These are phyloP conservation scores for Bufotes viridis DNA, from an alignment of 2,797 vertebrate genomes.

Conservation along the genomic window DNA sequence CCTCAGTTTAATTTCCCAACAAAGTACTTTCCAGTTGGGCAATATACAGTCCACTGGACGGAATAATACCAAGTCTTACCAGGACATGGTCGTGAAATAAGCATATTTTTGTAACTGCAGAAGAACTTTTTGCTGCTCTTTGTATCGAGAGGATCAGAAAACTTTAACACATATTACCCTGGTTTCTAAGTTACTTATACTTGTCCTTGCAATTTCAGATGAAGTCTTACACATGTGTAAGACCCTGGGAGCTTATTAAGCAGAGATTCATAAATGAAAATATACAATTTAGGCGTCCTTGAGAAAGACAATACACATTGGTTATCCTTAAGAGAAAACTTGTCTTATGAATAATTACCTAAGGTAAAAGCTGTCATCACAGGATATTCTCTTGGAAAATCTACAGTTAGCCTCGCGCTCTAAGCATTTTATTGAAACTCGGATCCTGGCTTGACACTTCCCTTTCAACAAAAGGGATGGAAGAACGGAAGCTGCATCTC, in stretches of 20 bases:
- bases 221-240: neutral
- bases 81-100: neutral
- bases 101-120: neutral
- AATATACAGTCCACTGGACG: neutral
- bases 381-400: conserved; percentile 66
- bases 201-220: neutral
- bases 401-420: conserved; percentile 63
- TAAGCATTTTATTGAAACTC: conserved; percentile 61
- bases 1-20: neutral
- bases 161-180: neutral
- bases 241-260: neutral
- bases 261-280: conserved; percentile 9
- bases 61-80: neutral
- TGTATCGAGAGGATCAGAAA: neutral
- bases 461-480: conserved; percentile 63
- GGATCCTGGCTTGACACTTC: conserved; percentile 60
- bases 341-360: conserved; percentile 65
- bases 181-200: neutral
- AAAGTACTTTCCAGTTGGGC: neutral
- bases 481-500: conserved; percentile 4
- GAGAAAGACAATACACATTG: conserved; percentile 48
- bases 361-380: conserved; percentile 66
- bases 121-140: neutral
- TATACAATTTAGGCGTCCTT: neutral
- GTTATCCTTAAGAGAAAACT: conserved; percentile 65